Percentiles rank a stretch among this genome's conserved stretches.
Conservation (phyloP, 2,888 invertebrate genomes). For the Seira musarum region DNA sequence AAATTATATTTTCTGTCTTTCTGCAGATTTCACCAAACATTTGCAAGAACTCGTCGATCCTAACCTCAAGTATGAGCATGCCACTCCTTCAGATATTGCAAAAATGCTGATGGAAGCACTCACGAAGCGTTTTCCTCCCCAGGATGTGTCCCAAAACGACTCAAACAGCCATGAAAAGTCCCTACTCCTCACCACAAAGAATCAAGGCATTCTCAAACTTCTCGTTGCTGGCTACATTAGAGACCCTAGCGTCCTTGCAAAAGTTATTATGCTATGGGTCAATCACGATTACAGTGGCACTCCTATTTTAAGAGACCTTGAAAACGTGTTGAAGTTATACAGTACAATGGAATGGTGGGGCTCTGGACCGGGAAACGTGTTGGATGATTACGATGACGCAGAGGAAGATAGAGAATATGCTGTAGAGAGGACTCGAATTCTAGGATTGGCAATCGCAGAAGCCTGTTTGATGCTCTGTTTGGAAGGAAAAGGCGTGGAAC, state of each 20-base stretch:
- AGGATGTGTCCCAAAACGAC: no score
- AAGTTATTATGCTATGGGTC: not conserved
- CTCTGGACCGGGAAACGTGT: not conserved
- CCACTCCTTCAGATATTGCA: not conserved
- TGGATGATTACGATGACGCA: not conserved
- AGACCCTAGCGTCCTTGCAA: not conserved
- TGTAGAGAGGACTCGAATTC: not conserved
- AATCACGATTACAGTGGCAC: constrained; percentile 11
- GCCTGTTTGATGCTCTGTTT: not conserved
- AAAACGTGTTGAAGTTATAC: not conserved
- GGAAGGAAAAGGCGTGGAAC: not conserved
- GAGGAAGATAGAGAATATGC: not conserved
- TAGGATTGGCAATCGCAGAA: not conserved
- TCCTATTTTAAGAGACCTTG: not conserved
- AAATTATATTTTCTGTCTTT: not conserved
- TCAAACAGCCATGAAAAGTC: no score
- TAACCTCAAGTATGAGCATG: not conserved
- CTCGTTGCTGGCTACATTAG: not conserved
- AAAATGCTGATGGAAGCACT: not conserved
- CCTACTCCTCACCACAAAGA: not conserved
- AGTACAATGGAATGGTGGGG: constrained; percentile 8
- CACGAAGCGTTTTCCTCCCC: no score
- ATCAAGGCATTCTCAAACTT: constrained; percentile 11
- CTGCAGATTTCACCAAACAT: not conserved
- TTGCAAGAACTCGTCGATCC: not conserved